Evolutionary conservation across 2,888 invertebrate genomes (phyloP).

Genomic region (Diadegma fenestrale): DNA sequence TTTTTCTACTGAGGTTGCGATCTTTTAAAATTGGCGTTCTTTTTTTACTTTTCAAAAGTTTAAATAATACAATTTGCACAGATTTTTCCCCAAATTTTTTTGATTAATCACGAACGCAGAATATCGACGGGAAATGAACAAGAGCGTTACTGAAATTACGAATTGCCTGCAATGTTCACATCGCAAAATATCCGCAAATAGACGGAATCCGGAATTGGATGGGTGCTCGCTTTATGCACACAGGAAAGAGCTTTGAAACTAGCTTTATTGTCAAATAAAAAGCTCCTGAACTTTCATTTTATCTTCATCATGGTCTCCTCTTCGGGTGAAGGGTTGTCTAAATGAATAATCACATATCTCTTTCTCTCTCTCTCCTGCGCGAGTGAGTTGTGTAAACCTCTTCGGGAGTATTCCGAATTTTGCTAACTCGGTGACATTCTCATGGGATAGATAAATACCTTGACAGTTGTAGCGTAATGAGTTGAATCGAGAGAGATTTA

Average conservation of each 20-base stretch:
- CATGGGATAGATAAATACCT: not conserved
- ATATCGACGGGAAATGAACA: not conserved
- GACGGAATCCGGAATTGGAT: not conserved
- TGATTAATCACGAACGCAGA: not conserved
- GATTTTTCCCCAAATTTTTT: not conserved
- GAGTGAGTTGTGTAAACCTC: not conserved
- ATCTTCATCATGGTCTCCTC: not conserved
- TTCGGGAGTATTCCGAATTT: constrained; percentile 8
- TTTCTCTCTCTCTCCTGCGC: not conserved
- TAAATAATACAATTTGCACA: not conserved
- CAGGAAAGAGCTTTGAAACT: not conserved
- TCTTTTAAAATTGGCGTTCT: no score
- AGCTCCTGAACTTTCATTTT: constrained; percentile 31
- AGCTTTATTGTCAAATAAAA: not conserved
- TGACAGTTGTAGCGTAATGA: not conserved
- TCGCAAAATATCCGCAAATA: not conserved
- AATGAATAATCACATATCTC: constrained; percentile 10
- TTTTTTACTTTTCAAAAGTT: no score
- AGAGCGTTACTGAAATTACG: not conserved
- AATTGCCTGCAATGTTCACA: not conserved
- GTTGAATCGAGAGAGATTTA: not conserved
- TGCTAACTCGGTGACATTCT: not conserved
- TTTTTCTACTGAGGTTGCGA: no score
- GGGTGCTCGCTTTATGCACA: not conserved
- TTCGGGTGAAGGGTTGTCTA: not conserved